Evolutionary conservation across 1,140 invertebrate genomes (phyloP).

Genomic region (Streblospio benedicti): DNA sequence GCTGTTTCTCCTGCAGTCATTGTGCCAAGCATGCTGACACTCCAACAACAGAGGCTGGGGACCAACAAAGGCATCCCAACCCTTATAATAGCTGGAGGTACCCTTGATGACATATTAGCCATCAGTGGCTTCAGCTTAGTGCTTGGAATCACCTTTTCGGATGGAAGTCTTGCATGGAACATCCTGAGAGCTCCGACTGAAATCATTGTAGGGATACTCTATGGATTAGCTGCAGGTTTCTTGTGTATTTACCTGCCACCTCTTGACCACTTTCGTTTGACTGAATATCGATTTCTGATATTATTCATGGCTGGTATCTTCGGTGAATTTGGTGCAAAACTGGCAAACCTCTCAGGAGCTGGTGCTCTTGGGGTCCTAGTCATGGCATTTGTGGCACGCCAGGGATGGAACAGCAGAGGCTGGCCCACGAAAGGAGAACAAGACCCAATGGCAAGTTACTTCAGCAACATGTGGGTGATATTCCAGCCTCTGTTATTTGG

Average conservation of each 20-base stretch:
- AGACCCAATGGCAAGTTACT: neutral
- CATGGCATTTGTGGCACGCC: too few species aligned
- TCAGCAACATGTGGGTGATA: neutral
- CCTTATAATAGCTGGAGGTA: conserved; percentile 81
- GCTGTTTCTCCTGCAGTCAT: conserved; percentile 92
- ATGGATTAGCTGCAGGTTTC: too few species aligned
- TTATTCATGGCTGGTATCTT: too few species aligned
- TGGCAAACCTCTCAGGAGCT: too few species aligned
- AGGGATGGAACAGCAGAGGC: too few species aligned
- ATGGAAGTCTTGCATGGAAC: conserved; percentile 20
- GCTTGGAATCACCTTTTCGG: conserved; percentile 38
- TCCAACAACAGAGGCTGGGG: conserved; percentile 76
- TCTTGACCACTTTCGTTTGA: too few species aligned
- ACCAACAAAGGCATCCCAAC: conserved; percentile 90
- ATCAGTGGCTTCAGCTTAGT: conserved; percentile 71
- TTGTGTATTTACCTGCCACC: too few species aligned
- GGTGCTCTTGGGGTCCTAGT: too few species aligned
- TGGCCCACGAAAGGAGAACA: too few species aligned
- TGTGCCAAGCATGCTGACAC: conserved; percentile 76
- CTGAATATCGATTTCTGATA: too few species aligned
- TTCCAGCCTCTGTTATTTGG: neutral
- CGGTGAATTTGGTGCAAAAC: too few species aligned
- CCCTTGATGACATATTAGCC: conserved; percentile 72
- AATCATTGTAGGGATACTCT: too few species aligned
- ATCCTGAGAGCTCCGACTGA: conserved; percentile 54